Evolutionary conservation across 2,888 invertebrate genomes (phyloP), one percentile per base, ranked within the genome.

Genomic region (Drosophila infuscata): DNA sequence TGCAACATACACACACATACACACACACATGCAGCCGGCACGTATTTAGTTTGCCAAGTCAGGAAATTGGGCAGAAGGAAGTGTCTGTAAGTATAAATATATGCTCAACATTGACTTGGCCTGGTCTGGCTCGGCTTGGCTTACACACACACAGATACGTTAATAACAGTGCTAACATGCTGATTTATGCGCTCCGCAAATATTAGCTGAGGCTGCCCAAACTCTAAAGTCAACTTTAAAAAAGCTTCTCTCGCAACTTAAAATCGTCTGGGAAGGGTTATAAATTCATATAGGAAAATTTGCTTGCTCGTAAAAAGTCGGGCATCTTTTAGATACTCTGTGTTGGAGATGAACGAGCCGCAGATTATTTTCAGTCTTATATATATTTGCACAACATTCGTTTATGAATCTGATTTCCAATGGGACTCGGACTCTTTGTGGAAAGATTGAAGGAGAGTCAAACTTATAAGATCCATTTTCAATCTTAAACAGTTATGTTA

Each of bases 161-260:
- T 89, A 89, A 89, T 85, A 82, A 79, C 73, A 58, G 70, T 69
- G 75, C 79, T 75, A 85, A 88, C 85, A 84, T 82, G 74, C 79
- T 84, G 84, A 84, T 89, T 84, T 84, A 89, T 84, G 88, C 79
- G 69, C 33, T 77, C 46, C 48, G 58, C 74, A 80, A 83, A 83
- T 83, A 83, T 83, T 83, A 86, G 72, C 57, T 79, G 63, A 77
- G 70, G 61, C 61, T 69, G 36, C 62, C 65, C 54, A 49, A 58
- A 53, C 46, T 51, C 36, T 17, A 70, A 56, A 71, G 54, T 38
- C 30, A 49, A 30, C 60, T 66, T 70, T 64, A 78, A 72, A 63
- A 81, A 71, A 64, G 67, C 74, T 70, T 54, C 41, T 29, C 12
- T 12, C 43, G 17, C 30, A 83, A 73, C 65, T 86, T 73, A n/a